Evolutionary conservation across 2,797 vertebrate genomes (phyloP).

Genomic region (Spatula clypeata): DNA sequence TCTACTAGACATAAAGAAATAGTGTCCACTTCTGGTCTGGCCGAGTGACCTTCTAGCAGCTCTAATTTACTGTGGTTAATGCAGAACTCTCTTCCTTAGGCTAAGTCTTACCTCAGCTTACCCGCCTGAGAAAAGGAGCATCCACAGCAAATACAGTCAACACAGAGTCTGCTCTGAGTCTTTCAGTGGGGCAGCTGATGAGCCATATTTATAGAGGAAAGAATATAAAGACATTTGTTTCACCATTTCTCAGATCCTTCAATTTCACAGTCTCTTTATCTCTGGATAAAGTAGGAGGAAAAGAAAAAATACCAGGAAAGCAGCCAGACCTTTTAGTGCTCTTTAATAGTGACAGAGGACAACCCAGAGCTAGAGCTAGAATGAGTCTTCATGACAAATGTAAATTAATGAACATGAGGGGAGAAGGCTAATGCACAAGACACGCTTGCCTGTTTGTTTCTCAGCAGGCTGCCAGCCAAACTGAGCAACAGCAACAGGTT

Average conservation of each 20-base stretch:
- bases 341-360: not conserved
- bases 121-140: not conserved
- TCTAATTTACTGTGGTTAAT: not conserved
- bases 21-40: not conserved
- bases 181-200: not conserved
- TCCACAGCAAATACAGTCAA: not conserved
- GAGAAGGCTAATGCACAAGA: not conserved
- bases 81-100: not conserved
- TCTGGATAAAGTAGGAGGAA: not conserved
- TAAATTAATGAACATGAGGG: not conserved
- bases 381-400: not conserved
- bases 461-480: not conserved
- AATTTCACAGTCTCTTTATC: not conserved
- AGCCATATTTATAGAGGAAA: not conserved
- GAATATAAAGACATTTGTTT: not conserved
- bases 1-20: not conserved
- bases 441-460: not conserved
- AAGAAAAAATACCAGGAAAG: not conserved
- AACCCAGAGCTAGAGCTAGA: not conserved
- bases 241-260: not conserved
- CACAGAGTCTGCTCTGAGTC: rapidly evolving
- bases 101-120: not conserved
- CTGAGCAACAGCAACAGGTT: not conserved
- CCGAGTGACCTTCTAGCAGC: not conserved
- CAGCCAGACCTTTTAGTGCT: not conserved